phyloP scores from a whole-genome alignment of 2,888 invertebrate genomes.

The Sphaerophoria rueppellii region DNA sequence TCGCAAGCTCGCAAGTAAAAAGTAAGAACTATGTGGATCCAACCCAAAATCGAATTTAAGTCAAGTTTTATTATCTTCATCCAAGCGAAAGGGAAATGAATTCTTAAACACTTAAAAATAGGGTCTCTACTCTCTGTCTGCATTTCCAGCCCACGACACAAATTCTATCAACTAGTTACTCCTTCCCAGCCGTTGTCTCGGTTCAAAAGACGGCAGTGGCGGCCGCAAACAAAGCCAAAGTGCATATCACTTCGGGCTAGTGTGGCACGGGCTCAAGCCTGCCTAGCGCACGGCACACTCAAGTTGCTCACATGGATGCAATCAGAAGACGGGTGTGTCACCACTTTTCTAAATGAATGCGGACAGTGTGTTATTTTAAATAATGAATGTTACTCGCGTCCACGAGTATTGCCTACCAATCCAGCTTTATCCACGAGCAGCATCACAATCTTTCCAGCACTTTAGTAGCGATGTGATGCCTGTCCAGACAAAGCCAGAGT shows the following conservation, averaged over 20 bases:
- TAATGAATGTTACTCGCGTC: constrained; percentile 57
- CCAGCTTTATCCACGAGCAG: constrained; percentile 28
- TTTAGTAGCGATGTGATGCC: constrained; percentile 9
- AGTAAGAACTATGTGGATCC: constrained; percentile 18
- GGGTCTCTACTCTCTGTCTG: neutral
- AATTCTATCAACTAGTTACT: constrained; percentile 29
- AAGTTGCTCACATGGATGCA: constrained; percentile 49
- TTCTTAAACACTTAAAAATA: neutral
- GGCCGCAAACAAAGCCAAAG: neutral
- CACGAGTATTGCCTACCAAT: constrained; percentile 49
- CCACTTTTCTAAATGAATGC: constrained; percentile 72
- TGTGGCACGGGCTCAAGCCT: neutral
- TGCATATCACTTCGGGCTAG: constrained; percentile 3
- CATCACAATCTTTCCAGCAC: constrained; percentile 59
- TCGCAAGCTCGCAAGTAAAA: too few species aligned
- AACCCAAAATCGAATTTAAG: constrained; percentile 61
- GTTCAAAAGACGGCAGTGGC: neutral
- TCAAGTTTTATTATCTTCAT: constrained; percentile 59
- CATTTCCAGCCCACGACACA: constrained; percentile 3
- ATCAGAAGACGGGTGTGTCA: constrained; percentile 72
- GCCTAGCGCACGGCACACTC: constrained; percentile 1
- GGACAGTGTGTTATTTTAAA: constrained; percentile 73
- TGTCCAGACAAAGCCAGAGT: constrained; percentile 1
- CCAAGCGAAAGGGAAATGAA: constrained; percentile 68
- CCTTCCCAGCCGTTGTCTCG: constrained; percentile 15